Evolutionary conservation across 2,113 vertebrate species (phyloP), one percentile per base, ranked within the genome.

Genomic region (Nerophis ophidion): DNA sequence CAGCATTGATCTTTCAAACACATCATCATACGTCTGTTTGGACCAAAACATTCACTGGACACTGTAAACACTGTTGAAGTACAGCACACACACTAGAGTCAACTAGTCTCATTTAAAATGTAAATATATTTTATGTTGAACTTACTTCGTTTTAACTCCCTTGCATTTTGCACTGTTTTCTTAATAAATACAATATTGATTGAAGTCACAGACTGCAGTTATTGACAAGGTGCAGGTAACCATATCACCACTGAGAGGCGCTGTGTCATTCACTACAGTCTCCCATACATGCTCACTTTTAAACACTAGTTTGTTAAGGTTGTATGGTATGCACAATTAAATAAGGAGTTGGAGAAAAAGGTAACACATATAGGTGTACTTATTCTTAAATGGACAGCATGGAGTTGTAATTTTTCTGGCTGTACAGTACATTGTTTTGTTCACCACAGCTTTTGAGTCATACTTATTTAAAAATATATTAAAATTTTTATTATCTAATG

Each of bases 141-240:
- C 11, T 44, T 44, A 44, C 40, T 11, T 44, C 11, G 11, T 44
- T 44, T 11, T 51, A 16, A 4, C 55, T 76, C 74, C 36, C 38
- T 61, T 15, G 63, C 61, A 54, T 70, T 85, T 79, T 87, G 79
- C 82, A 85, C 76, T 73, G 38, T 70, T 74, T 75, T 78, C 58
- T 79, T 60, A 84, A 82, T 79, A 84, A 87, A 85, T 48, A 1
- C 64, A 46, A 74, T 81, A 80, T 76, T 53, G 48, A 81, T 67
- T 72, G 47, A 68, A 65, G 15, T 48, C 6, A 44, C 17, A 11
- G 14, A 17, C 3, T 19, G 17, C 8, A 52, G 12, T 14, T 33
- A 66, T 55, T 52, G 42, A 9, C 63, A 68, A 6, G 0, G 35
- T n/a, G 34, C 2, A 40, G 17, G 5, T 19, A 51, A 3, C 11